Evolutionary conservation across 2,888 invertebrate species (phyloP), one percentile per base, ranked within the genome.

Genomic region (Metopia argyrocephala): DNA sequence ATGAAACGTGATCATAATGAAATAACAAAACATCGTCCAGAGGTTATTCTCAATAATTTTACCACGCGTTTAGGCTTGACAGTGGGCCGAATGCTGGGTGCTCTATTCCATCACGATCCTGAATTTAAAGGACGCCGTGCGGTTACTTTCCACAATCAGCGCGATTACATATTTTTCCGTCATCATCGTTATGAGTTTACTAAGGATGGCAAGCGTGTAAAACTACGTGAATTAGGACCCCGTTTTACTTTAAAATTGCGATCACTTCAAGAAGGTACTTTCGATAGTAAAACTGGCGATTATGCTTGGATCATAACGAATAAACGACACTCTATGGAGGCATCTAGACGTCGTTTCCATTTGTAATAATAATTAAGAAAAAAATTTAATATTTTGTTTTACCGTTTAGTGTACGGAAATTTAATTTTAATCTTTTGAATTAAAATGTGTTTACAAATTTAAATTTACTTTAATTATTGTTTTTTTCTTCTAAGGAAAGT

Each of bases 131-230:
- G 99, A 0, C 93, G 98, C 3, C 93, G 98, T 81, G 97, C 95
- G 0, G 97, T 98, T 81, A 98, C 99, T 31, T 98, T 99, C 90
- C 99, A 99, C 91, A 99, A 99, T 91, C 99, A 99, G 90, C 92
- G 99, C 78, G 99, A 99, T 92, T 99, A 96, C 89, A 97, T 99
- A 85, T 99, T 99, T 92, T 98, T 99, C 89, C 93, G 99, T 75
- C 98, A 99, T 91, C 98, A 99, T 91, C 94, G 98, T 94, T 98
- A 98, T 89, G 96, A 97, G 87, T 98, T 98, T 90, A 95, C 96
- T 83, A 92, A 94, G 70, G 95, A 96, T 78, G 94, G 94, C 0
- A 94, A 93, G 85, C 92, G 92, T 20, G 94, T 94, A 0, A 94
- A 93, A 85, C 92, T 99, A 46, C 93, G 96, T 73, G 99, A 99